Evolutionary conservation across 2,888 invertebrate species (phyloP), one percentile per base, ranked within the genome.

Genomic region (Chesias legatella): DNA sequence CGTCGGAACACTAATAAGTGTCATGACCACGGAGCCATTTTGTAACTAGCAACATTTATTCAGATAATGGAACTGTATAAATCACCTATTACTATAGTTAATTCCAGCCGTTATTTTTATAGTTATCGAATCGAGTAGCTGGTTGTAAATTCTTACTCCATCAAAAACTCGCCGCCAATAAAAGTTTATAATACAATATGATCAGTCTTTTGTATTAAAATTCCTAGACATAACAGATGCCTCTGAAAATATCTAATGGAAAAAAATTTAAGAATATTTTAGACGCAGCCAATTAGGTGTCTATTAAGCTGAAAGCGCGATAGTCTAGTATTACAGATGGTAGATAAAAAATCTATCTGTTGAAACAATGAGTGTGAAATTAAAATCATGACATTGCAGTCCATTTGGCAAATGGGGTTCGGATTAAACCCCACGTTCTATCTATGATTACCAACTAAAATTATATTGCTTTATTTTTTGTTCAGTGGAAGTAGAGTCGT

Each of bases 341-440:
- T 45, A 60, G 60, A 63, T 61, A 74, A 67, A 73, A 70, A 77
- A 73, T 71, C 73, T 73, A 78, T 72, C 69, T 68, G 51, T 53
- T 64, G 65, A 79, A 73, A 80, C 80, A 81, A 79, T 80, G 72
- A 73, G 59, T 63, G 55, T 63, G 70, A 74, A 75, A 79, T 80
- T 67, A 72, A 69, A 73, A 67, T 69, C 79, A 79, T 80, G 81
- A 80, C 79, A 69, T 57, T 60, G 78, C 78, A 70, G 59, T 67
- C 68, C 63, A 64, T 17, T 17, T 5, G 13, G 13, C 13, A 2
- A 17, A 17, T 17, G 5, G 13, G 2, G 13, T 17, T 5, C 13
- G 13, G 13, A 17, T 17, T 17, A 17, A 17, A 17, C 13, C 3
- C 3, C 13, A 3, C 2, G 13, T 5, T 17, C 13, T 17, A 17